Evolutionary conservation across 2,113 vertebrate species (phyloP).

Genomic region (Globicephala melas): DNA sequence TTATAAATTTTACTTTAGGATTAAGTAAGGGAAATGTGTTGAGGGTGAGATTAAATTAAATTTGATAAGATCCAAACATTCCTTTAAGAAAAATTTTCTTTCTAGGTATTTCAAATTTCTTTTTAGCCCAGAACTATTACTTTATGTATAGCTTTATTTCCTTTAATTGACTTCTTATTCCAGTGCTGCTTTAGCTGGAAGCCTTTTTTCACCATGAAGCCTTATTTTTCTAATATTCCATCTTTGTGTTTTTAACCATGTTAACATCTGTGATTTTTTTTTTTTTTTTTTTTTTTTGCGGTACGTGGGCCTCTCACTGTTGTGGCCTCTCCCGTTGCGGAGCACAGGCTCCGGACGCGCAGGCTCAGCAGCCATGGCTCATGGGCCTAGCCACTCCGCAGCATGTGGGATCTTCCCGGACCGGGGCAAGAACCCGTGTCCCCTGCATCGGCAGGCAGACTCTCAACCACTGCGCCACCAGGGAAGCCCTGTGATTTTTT

Average conservation of each 20-base stretch:
- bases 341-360: no score
- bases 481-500: background rate
- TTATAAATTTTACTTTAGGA: background rate
- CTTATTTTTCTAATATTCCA: slow-evolving; percentile 24
- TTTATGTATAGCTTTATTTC: slow-evolving; percentile 14
- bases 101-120: background rate
- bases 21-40: background rate
- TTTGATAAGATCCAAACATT: slow-evolving; percentile 16
- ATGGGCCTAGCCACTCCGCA: accelerated
- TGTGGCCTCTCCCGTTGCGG: no score
- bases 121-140: background rate
- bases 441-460: no score
- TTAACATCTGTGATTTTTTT: slow-evolving; percentile 56
- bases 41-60: background rate
- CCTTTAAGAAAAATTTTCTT: slow-evolving; percentile 21
- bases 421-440: no score
- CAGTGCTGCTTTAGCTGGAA: slow-evolving; percentile 36
- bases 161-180: background rate
- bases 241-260: slow-evolving; percentile 23
- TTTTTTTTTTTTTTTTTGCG: no score
- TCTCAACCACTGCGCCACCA: no score
- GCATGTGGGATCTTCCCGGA: no score
- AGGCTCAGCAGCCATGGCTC: no score
- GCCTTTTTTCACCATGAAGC: slow-evolving; percentile 24
- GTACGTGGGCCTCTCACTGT: no score